Base-by-base conservation (phyloP, 2,797 vertebrate species). In the Cynodonichthys magdalenae region DNA sequence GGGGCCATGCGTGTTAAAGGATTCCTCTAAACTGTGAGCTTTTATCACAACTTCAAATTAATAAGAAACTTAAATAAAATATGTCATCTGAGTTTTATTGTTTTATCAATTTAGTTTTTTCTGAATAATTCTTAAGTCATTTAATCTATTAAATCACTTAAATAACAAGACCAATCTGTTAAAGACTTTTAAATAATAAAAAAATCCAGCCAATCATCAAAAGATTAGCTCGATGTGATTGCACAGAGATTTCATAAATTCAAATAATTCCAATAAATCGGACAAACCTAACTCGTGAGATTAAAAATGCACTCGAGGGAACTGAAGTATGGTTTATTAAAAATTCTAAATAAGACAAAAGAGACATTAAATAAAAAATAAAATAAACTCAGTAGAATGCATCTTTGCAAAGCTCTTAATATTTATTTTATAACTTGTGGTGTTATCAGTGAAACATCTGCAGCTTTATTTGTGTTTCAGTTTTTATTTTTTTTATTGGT, bases 311-410 rank as follows among this genome's bases (percentile, higher is more conserved):
- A 66, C 58, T 55, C 54, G 11, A 58, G 34, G 59, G 72, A 80
- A 50, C 4, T 34, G n/a, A n/a, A n/a, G n/a, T n/a, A n/a, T n/a
- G n/a, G n/a, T n/a, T n/a, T n/a, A 50, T 65, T 64, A 65, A 59
- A 53, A 66, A 36, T 55, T 60, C 51, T 49, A 52, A 58, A 72
- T 56, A 53, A 77, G 53, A 63, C 62, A 41, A 34, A 66, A 54
- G 20, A 27, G 65, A 67, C 47, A 57, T 51, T 69, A 63, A 69
- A 80, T 20, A 12, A 20, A 7, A 34, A 34, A 34, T 34, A 7
- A 48, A 20, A 77, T 39, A 12, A 20, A 20, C 75, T 76, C 54
- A 75, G 69, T 68, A 71, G 53, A 59, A 53, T 69, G 63, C 66
- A 73, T 74, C 53, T 63, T 77, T 52, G 24, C 54, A 54, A 27